Conservation (phyloP, 2,888 invertebrate species). For the Caenorhabditis japonica region DNA sequence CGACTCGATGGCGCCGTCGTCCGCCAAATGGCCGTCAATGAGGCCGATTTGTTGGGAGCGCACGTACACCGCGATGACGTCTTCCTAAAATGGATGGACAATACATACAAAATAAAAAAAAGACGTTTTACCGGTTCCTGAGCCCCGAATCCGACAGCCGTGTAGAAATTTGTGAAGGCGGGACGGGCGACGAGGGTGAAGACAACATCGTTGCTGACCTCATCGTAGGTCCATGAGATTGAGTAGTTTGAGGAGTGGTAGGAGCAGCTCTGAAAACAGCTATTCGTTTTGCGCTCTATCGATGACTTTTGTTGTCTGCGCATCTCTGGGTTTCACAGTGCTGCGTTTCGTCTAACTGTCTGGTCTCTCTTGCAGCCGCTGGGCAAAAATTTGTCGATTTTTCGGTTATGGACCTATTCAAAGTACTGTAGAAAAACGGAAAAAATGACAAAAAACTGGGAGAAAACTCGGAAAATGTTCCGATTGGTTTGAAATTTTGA, state of each 20-base stretch:
- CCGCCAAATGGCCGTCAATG: slow-evolving; percentile 59
- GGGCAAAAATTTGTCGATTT: no score
- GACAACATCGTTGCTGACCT: slow-evolving; percentile 62
- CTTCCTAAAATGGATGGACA: slow-evolving; percentile 39
- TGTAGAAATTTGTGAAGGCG: slow-evolving; percentile 57
- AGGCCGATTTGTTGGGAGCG: slow-evolving; percentile 63
- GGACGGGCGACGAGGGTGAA: slow-evolving; percentile 58
- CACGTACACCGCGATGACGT: slow-evolving; percentile 64
- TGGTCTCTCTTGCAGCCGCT: no score
- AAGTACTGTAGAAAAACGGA: no score
- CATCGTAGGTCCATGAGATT: slow-evolving; percentile 61
- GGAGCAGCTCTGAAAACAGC: slow-evolving; percentile 55
- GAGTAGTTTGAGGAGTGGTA: slow-evolving; percentile 54
- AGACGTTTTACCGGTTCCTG: slow-evolving; percentile 53
- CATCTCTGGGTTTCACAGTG: no score
- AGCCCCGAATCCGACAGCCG: slow-evolving; percentile 57
- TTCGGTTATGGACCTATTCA: no score
- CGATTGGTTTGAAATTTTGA: no score
- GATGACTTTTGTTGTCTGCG: no score
- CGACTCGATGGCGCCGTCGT: slow-evolving; percentile 58
- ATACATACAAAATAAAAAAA: slow-evolving; percentile 4
- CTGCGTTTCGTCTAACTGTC: no score
- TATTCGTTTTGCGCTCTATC: no score
- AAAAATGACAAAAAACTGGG: no score
- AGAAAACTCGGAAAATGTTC: no score